Evolutionary conservation across 2,113 vertebrate genomes (phyloP), one percentile per base, ranked within the genome.

Genomic region (Nematolebias whitei): DNA sequence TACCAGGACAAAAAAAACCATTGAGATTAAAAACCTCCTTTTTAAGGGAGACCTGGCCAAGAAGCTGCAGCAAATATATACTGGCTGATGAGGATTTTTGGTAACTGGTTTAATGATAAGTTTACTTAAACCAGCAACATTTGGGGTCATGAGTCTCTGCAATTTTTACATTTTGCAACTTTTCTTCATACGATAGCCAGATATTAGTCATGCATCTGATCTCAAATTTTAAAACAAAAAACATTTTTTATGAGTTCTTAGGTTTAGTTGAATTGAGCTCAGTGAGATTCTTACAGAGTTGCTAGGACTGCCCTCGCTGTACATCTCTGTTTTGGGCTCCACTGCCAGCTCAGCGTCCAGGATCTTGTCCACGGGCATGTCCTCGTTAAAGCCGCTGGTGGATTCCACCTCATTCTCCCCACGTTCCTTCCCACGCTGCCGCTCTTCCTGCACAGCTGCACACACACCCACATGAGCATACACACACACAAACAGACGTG

Each of bases 361-460:
- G 88, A 98, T 98, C 89, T 95, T 96, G 82, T 97, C 95, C 89
- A 98, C 97, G 0, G 97, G 96, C 97, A 98, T 98, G 38, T 98
- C 96, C 65, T 97, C 97, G 0, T 92, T 95, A 79, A 93, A 92
- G 0, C 71, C 83, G 62, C 89, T 92, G 0, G 92, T 93, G 2
- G 94, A 92, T 59, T 98, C 96, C 0, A 93, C 93, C 68, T 98
- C 96, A 0, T 82, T 94, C 74, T 98, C 97, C 0, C 94, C 93
- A 44, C 94, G 92, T 80, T 98, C 96, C 68, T 93, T 94, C 83
- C 95, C 95, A 59, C 97, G 92, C 90, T 98, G 96, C 63, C 96
- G 92, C 84, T 98, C 97, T 54, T 98, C 96, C 76, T 98, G 97
- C 58, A 98, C 97, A 18, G 97, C 97, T 98, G 83, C 12, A 64